Evolutionary conservation across 2,888 invertebrate genomes (phyloP).

Genomic region (Morpho helenor): DNA sequence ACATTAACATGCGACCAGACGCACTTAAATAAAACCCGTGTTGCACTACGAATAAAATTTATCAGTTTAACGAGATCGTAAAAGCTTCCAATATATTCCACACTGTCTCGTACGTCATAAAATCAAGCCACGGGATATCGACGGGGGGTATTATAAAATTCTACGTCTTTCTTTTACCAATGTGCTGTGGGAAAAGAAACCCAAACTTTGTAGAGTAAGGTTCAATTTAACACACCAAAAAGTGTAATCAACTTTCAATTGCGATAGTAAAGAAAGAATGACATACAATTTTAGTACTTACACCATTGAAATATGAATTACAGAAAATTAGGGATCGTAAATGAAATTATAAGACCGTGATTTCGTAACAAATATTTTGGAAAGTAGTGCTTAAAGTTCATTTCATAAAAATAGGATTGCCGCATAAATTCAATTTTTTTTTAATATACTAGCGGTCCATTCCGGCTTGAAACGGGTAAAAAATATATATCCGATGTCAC

Average conservation of each 20-base stretch:
- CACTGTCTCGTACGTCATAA: constrained; percentile 30
- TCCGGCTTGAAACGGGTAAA: no score
- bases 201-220: neutral
- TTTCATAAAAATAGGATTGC: no score
- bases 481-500: no score
- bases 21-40: constrained; percentile 2
- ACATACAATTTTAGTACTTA: constrained; percentile 11
- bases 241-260: constrained; percentile 6
- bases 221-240: neutral
- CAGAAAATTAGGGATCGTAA: constrained; percentile 1
- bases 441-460: no score
- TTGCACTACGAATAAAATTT: constrained; percentile 11
- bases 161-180: constrained; percentile 5
- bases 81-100: constrained; percentile 28
- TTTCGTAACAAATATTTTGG: no score
- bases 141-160: constrained; percentile 30
- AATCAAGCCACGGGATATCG: constrained; percentile 26
- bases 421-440: no score
- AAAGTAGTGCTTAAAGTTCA: no score
- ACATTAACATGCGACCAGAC: no score
- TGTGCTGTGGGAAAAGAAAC: no score
- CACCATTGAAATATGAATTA: constrained; percentile 12
- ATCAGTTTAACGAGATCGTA: constrained; percentile 31
- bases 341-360: neutral
- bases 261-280: constrained; percentile 12